These are phyloP conservation scores for Acronicta aceris DNA, from an alignment of 2,888 invertebrate genomes.

Conservation along the genomic window DNA sequence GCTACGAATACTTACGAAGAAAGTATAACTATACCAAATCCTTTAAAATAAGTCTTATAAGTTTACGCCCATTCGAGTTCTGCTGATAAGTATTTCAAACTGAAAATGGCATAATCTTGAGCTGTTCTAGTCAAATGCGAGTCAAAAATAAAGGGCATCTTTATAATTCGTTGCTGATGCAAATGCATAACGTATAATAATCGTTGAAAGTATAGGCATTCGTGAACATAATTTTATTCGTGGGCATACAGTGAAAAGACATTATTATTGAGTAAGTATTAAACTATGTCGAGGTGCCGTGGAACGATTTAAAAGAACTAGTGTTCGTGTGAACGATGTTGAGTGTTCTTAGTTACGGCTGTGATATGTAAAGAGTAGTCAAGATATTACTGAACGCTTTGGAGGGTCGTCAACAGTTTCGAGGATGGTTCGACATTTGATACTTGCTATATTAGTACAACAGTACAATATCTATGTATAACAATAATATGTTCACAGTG, in stretches of 20 bases:
- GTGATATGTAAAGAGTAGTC: conserved; percentile 70
- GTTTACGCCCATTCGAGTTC: conserved; percentile 1
- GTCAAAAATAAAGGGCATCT: conserved; percentile 34
- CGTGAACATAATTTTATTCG: conserved; percentile 16
- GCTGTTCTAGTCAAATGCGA: conserved; percentile 56
- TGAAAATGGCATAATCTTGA: conserved; percentile 32
- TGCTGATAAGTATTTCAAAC: conserved; percentile 12
- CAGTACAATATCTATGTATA: conserved; percentile 35
- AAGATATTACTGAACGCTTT: conserved; percentile 37
- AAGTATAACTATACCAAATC: neutral
- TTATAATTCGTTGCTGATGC: conserved; percentile 16
- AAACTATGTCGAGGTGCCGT: conserved; percentile 23
- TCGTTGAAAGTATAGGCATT: conserved; percentile 6
- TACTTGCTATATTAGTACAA: conserved; percentile 45
- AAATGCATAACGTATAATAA: conserved; percentile 9
- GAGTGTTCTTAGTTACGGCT: conserved; percentile 75
- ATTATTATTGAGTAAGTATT: conserved; percentile 40
- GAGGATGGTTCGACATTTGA: conserved; percentile 39
- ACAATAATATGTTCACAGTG: conserved; percentile 6
- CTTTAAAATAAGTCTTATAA: conserved; percentile 3
- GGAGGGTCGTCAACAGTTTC: conserved; percentile 33
- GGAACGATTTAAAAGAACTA: conserved; percentile 25
- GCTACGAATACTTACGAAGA: neutral
- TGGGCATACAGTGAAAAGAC: conserved; percentile 35
- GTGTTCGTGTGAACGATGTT: conserved; percentile 47